A percentile compares a stretch with the other conserved stretches of the same genome.
Conservation (phyloP, 2,888 invertebrate genomes). For the Sepiola atlantica region DNA sequence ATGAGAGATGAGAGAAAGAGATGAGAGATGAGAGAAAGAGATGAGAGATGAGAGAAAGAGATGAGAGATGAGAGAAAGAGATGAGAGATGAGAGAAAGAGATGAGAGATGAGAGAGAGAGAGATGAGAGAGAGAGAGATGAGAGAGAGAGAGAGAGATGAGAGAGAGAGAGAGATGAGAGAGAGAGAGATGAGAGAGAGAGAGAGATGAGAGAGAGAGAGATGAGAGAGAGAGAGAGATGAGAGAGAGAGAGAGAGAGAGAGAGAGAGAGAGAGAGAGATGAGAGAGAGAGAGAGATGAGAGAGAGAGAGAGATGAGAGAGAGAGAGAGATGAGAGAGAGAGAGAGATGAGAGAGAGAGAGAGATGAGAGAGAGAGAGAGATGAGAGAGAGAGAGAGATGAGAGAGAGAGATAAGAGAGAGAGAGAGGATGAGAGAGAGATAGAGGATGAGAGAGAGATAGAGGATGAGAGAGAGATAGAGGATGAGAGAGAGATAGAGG, state of each 20-base stretch:
- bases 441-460: not conserved
- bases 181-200: no score
- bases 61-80: no score
- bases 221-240: no score
- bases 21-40: not conserved
- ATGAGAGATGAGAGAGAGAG: no score
- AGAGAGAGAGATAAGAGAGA: not conserved
- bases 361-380: not conserved
- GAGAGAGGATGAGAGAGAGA: not conserved
- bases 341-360: not conserved
- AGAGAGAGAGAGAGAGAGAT: not conserved
- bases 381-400: not conserved
- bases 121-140: no score
- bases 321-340: not conserved
- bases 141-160: no score
- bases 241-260: not conserved
- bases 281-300: not conserved
- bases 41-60: no score
- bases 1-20: not conserved
- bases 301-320: not conserved
- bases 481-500: not conserved
- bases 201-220: no score
- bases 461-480: not conserved
- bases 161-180: no score
- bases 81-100: no score